Conservation (phyloP, 2,113 vertebrate species). For the Phrynosoma platyrhinos region DNA sequence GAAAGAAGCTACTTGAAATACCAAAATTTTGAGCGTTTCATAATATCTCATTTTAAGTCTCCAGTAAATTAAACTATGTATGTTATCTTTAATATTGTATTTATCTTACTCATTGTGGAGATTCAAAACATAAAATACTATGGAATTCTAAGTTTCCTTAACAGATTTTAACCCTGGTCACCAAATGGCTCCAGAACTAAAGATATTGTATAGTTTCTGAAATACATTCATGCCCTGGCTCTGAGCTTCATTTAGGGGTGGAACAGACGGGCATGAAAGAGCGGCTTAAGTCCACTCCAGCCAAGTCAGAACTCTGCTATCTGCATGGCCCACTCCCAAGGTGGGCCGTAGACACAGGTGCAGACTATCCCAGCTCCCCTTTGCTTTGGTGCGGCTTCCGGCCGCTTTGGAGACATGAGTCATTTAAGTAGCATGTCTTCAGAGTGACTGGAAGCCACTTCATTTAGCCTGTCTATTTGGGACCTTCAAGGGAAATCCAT, state of each 20-base stretch:
- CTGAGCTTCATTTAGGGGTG: neutral
- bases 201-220: neutral
- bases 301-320: too few species aligned
- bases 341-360: neutral
- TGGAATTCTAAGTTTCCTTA: too few species aligned
- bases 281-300: too few species aligned
- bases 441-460: too few species aligned
- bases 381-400: too few species aligned
- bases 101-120: neutral
- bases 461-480: too few species aligned
- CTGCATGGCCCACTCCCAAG: too few species aligned
- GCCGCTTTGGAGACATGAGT: too few species aligned
- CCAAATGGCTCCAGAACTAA: neutral
- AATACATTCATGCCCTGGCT: neutral
- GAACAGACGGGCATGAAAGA: too few species aligned
- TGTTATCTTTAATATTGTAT: neutral
- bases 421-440: too few species aligned
- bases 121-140: neutral
- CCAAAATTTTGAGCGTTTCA: neutral
- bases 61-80: neutral
- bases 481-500: too few species aligned
- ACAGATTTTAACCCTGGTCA: neutral
- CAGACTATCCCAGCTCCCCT: too few species aligned
- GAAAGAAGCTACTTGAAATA: neutral
- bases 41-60: neutral